These are phyloP conservation scores for Sceloporus undulatus DNA, from an alignment of 2,113 vertebrate genomes.

Conservation along the genomic window DNA sequence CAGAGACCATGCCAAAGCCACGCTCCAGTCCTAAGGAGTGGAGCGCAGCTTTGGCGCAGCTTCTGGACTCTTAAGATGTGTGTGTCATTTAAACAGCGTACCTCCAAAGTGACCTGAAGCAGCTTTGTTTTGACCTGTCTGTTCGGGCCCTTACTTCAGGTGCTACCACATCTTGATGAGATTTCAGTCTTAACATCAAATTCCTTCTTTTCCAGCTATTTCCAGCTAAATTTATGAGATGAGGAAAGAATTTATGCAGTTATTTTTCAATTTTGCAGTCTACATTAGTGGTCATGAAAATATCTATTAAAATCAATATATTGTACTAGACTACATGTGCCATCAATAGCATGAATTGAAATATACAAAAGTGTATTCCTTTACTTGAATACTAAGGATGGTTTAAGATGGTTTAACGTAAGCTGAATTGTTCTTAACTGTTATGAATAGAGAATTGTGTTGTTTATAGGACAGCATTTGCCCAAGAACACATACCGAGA, in stretches of 20 bases:
- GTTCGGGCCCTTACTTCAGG: no score
- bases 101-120: no score
- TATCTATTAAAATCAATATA: background rate
- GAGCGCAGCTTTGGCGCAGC: no score
- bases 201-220: no score
- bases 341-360: background rate
- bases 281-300: background rate
- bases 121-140: no score
- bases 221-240: background rate
- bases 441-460: background rate
- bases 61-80: no score
- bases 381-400: background rate
- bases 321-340: background rate
- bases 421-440: background rate
- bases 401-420: background rate
- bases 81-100: no score
- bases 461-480: constrained; percentile 7
- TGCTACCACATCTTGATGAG: no score
- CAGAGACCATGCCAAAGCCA: no score
- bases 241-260: background rate
- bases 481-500: background rate
- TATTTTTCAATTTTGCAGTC: background rate
- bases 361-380: background rate
- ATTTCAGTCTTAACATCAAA: no score
- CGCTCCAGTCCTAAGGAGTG: no score